These are phyloP conservation scores for Cryptophagus acutangulus DNA, from an alignment of 2,888 invertebrate genomes.

Conservation along the genomic window DNA sequence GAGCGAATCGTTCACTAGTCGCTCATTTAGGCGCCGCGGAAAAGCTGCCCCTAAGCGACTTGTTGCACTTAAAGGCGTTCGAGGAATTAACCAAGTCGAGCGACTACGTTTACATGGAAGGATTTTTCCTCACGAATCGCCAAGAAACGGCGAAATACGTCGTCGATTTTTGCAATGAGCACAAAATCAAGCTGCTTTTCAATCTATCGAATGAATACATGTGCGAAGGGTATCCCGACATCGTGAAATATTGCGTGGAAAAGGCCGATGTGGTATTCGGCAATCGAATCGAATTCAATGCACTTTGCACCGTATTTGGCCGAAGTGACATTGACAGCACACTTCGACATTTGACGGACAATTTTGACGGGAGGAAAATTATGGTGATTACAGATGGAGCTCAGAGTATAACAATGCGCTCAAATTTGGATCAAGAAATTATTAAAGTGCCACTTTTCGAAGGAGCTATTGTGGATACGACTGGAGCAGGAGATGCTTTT, in stretches of 20 bases:
- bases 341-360: constrained; percentile 16
- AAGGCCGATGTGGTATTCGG: constrained; percentile 54
- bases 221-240: constrained; percentile 44
- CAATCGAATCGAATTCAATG: constrained; percentile 52
- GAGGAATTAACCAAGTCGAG: constrained; percentile 30
- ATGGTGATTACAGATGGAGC: constrained; percentile 62
- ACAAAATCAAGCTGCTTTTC: constrained; percentile 47
- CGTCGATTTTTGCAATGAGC: constrained; percentile 43
- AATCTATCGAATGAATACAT: constrained; percentile 56
- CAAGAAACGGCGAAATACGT: constrained; percentile 47
- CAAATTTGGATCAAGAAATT: constrained; percentile 27
- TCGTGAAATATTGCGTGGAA: constrained; percentile 47
- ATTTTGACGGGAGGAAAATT: constrained; percentile 26
- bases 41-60: constrained; percentile 41
- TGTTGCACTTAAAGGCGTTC: constrained; percentile 28
- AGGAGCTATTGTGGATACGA: constrained; percentile 51
- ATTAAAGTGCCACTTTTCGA: constrained; percentile 45
- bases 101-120: constrained; percentile 52
- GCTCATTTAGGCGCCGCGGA: constrained; percentile 56
- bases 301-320: constrained; percentile 42
- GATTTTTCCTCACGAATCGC: constrained; percentile 55
- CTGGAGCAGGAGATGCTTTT: constrained; percentile 59
- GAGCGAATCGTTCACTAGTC: constrained; percentile 48
- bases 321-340: constrained; percentile 24
- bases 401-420: constrained; percentile 51